Base-by-base conservation (phyloP, 2,888 invertebrate species). In the Neoitamus cyanurus region DNA sequence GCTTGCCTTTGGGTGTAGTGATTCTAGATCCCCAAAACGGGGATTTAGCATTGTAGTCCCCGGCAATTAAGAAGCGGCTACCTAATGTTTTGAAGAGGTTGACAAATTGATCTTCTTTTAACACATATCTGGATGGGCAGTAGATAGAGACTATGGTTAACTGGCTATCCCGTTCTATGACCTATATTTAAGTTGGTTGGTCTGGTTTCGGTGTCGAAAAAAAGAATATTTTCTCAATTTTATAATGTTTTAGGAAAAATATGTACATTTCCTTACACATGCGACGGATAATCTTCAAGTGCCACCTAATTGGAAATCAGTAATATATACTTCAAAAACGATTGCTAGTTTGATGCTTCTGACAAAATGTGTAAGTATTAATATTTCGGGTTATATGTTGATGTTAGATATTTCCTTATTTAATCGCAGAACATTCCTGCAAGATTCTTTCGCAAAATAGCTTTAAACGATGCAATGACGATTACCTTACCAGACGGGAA, bases 211-310 rank as follows among this genome's bases (percentile, higher is more conserved):
- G n/a, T n/a, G n/a, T n/a, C n/a, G n/a, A n/a, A n/a, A n/a, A n/a
- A n/a, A n/a, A n/a, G n/a, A n/a, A n/a, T n/a, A n/a, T n/a, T 31
- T 4, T 31, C 5, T 31, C 31, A 58, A 20, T 58, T 58, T 34
- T 46, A 13, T 31, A 31, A 58, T 69, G 9, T 82, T 69, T 82
- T 20, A 83, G 83, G 13, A 83, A 72, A 42, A 72, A 4, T 83
- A 42, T 46, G 72, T 83, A 0, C 83, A 83, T 42, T 83, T 83
- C n/a, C n/a, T 83, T 42, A 72, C 70, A 3, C 72, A 83, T 7
- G 25, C 69, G 15, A 72, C 70, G 9, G 31, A 83, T 30, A 9
- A 25, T 0, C 46, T 72, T n/a, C 5, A n/a, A 20, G 46, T 83
- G 4, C 83, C 83, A 42, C 9, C 37, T 5, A 15, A 72, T 15